These are phyloP conservation scores for Potorous gilbertii DNA, from an alignment of 2,797 vertebrate genomes.

Conservation along the genomic window DNA sequence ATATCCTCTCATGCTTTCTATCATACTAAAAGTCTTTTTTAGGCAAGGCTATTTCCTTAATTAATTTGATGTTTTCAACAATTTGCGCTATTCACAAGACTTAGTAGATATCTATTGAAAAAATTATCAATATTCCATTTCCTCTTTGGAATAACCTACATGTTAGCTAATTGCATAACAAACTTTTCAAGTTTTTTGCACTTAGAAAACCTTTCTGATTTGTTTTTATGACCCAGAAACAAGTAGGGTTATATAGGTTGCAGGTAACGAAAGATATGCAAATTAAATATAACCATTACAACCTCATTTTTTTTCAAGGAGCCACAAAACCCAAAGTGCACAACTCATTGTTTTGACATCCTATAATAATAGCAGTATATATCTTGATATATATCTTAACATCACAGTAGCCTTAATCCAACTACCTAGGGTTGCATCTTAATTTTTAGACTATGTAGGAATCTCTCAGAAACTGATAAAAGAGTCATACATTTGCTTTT, in stretches of 20 bases:
- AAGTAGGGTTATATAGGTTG: too few relatives aligned
- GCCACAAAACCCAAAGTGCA: too few relatives aligned
- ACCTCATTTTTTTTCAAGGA: too few relatives aligned
- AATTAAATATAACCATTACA: too few relatives aligned
- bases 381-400: too few relatives aligned
- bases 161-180: background rate
- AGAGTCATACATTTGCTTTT: background rate
- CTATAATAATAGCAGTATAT: too few relatives aligned
- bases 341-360: too few relatives aligned
- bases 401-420: too few relatives aligned
- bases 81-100: background rate
- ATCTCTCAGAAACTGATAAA: background rate
- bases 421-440: background rate
- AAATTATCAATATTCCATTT: background rate
- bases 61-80: background rate
- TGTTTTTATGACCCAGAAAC: background rate
- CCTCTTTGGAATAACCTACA: background rate
- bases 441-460: background rate
- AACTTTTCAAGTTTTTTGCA: conserved; percentile 4
- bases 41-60: background rate
- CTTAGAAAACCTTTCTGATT: conserved; percentile 3
- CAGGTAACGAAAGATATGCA: too few relatives aligned
- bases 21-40: background rate
- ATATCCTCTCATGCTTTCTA: too few relatives aligned
- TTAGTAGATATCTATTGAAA: background rate